Evolutionary conservation across 2,113 vertebrate species (phyloP).

Genomic region (Scatophagus argus): DNA sequence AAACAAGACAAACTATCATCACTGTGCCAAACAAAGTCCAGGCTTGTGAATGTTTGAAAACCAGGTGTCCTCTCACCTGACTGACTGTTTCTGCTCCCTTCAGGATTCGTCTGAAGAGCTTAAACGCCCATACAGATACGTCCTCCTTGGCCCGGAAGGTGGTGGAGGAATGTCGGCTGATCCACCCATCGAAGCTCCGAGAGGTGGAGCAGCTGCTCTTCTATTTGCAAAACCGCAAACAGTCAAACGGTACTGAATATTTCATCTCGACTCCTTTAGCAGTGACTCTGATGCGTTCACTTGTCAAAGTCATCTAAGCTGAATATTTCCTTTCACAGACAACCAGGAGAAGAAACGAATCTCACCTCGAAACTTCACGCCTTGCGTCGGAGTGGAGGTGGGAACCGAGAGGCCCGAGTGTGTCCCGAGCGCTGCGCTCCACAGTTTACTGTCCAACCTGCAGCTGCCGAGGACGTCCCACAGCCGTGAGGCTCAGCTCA

Average conservation of each 20-base stretch:
- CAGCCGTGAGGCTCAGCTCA: not conserved
- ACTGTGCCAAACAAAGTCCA: not conserved
- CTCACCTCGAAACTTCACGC: slow-evolving; percentile 89
- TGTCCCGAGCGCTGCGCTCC: no score
- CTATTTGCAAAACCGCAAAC: slow-evolving; percentile 93
- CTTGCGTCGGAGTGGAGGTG: slow-evolving; percentile 94
- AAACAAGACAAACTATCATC: not conserved
- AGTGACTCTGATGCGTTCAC: not conserved
- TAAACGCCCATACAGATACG: slow-evolving; percentile 92
- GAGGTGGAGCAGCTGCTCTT: slow-evolving; percentile 95
- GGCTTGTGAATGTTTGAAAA: not conserved
- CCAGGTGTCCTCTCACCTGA: not conserved
- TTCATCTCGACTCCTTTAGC: no score
- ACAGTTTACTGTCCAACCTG: no score
- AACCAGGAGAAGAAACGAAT: slow-evolving; percentile 88
- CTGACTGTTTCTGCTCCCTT: not conserved
- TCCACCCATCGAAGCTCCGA: slow-evolving; percentile 89
- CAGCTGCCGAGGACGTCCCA: no score
- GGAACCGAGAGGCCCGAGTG: not conserved
- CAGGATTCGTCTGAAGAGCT: slow-evolving; percentile 94
- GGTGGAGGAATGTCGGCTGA: slow-evolving; percentile 94
- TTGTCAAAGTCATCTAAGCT: not conserved
- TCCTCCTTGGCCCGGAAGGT: slow-evolving; percentile 92
- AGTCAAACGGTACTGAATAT: slow-evolving; percentile 72
- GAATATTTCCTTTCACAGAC: slow-evolving; percentile 56